A percentile compares a stretch with the other conserved stretches of the same genome.
phyloP scores from a whole-genome alignment of 2,888 invertebrate genomes.

The Ornithoptera alexandrae region DNA sequence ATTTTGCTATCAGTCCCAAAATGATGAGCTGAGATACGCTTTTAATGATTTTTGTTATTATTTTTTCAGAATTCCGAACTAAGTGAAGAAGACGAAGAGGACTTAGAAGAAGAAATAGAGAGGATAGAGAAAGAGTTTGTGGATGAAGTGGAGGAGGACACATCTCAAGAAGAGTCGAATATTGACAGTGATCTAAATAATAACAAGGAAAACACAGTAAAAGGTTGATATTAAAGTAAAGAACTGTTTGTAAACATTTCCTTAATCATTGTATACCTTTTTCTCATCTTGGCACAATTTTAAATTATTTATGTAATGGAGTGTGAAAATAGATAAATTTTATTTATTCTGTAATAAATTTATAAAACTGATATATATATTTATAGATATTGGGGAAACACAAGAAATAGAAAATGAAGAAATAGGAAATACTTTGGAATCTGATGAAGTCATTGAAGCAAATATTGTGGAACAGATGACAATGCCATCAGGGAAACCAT shows the following conservation, averaged over 20 bases:
- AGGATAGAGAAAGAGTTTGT: slow-evolving; percentile 62
- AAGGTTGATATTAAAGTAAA: no score
- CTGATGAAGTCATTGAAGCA: slow-evolving; percentile 57
- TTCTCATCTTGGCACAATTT: no score
- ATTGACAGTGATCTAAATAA: slow-evolving; percentile 40
- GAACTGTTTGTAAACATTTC: no score
- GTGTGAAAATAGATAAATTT: no score
- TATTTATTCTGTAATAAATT: no score
- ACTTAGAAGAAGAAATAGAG: slow-evolving; percentile 64
- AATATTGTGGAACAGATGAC: slow-evolving; percentile 59
- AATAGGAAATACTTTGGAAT: slow-evolving; percentile 47
- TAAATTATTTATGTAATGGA: no score
- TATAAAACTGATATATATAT: no score
- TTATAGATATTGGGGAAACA: slow-evolving; percentile 25
- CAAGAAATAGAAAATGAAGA: slow-evolving; percentile 47
- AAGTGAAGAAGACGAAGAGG: slow-evolving; percentile 54
- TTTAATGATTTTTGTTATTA: no score
- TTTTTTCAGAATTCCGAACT: slow-evolving; percentile 37
- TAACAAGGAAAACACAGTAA: background rate
- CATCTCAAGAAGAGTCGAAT: slow-evolving; percentile 44
- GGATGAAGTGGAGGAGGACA: slow-evolving; percentile 56
- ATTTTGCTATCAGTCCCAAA: no score
- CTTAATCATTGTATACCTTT: no score
- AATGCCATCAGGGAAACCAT: slow-evolving; percentile 62
- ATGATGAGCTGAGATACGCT: no score